phyloP scores from a whole-genome alignment of 2,797 vertebrate genomes.

The Enteromius viviparus region DNA sequence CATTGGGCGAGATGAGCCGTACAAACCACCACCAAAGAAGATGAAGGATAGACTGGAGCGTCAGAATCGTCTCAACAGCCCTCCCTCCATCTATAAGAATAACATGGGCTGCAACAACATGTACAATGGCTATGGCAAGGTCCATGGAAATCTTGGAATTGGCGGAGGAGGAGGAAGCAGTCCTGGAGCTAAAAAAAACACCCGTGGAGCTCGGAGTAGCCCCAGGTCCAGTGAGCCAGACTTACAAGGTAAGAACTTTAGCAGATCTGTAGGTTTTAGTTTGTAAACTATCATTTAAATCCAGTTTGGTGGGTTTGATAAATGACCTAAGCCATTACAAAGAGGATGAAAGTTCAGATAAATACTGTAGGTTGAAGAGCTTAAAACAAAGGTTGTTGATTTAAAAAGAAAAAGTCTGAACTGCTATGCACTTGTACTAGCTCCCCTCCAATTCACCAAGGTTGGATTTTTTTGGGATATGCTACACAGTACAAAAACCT shows the following conservation, averaged over 20 bases:
- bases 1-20: slow-evolving; percentile 91
- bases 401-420: background rate
- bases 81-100: slow-evolving; percentile 89
- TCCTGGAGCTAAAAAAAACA: slow-evolving; percentile 85
- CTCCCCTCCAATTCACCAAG: background rate
- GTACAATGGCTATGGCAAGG: slow-evolving; percentile 90
- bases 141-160: slow-evolving; percentile 68
- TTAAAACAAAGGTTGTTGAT: background rate
- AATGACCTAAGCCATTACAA: background rate
- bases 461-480: background rate
- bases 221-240: slow-evolving; percentile 90
- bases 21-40: slow-evolving; percentile 96
- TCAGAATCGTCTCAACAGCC: slow-evolving; percentile 93
- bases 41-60: slow-evolving; percentile 91
- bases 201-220: slow-evolving; percentile 90
- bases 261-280: background rate
- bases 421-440: background rate
- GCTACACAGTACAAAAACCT: background rate
- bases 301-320: background rate
- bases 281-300: background rate
- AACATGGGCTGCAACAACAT: slow-evolving; percentile 79
- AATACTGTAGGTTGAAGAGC: background rate
- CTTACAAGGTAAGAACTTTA: slow-evolving; percentile 80
- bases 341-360: background rate
- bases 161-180: slow-evolving; percentile 78